Conservation (phyloP, 2,888 invertebrate species). For the Drosophila mimica region DNA sequence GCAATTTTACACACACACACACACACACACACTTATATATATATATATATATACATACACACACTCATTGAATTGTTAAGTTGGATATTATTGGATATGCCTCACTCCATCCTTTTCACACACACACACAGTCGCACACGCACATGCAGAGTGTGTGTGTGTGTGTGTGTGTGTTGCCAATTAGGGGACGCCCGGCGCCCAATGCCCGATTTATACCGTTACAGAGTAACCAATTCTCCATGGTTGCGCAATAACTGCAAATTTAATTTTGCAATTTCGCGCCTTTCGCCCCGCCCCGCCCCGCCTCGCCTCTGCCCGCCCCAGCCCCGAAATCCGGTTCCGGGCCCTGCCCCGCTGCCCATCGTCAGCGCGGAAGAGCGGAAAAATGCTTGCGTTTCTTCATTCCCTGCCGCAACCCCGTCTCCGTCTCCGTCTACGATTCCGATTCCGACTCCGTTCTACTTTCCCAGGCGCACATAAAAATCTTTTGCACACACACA, state of each 20-base stretch:
- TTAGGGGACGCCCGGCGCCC: conserved; percentile 50
- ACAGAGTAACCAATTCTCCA: conserved; percentile 77
- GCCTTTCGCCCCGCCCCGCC: conserved; percentile 47
- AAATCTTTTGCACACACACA: conserved; percentile 42
- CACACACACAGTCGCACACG: neutral
- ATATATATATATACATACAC: conserved; percentile 4
- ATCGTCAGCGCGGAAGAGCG: conserved; percentile 7
- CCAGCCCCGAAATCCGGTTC: neutral
- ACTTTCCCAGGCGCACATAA: conserved; percentile 49
- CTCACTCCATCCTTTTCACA: conserved; percentile 8
- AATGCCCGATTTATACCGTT: conserved; percentile 66
- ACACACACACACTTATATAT: conserved; percentile 1
- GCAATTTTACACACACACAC: conserved; percentile 2
- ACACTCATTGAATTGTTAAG: conserved; percentile 30
- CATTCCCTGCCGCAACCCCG: conserved; percentile 8
- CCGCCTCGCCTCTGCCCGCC: conserved; percentile 14
- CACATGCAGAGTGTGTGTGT: neutral
- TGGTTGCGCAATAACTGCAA: conserved; percentile 81
- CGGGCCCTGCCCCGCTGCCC: conserved; percentile 4
- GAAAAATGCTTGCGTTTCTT: conserved; percentile 7
- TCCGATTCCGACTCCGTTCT: conserved; percentile 9
- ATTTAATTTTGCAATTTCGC: conserved; percentile 79
- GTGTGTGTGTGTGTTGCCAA: conserved; percentile 45
- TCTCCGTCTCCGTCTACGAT: neutral
- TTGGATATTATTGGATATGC: conserved; percentile 35